Conservation (phyloP, 2,797 vertebrate genomes). For the Mormyrus proboscirostris region DNA sequence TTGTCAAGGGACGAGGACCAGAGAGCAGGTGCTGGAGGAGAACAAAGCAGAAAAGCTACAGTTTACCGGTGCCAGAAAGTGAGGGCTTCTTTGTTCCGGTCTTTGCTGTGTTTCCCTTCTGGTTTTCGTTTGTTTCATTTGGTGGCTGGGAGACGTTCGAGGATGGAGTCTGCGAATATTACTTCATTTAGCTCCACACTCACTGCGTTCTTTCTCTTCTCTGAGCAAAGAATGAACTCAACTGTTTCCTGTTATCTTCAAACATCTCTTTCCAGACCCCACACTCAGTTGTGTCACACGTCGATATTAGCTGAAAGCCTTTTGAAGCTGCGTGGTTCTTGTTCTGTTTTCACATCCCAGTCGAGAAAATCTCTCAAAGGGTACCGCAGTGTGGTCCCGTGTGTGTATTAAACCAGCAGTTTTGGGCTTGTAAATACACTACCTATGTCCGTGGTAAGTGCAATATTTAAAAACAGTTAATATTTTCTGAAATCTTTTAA, state of each 20-base stretch:
- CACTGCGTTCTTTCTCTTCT: background rate
- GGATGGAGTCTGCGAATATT: background rate
- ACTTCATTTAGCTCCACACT: background rate
- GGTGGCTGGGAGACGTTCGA: background rate
- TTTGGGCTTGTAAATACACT: background rate
- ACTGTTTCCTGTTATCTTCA: conserved; percentile 12
- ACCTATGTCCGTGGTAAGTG: background rate
- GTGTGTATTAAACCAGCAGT: background rate
- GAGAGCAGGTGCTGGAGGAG: background rate
- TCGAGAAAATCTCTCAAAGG: background rate
- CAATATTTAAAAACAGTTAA: background rate
- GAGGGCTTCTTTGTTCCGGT: background rate
- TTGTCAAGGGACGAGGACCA: background rate
- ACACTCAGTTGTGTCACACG: background rate
- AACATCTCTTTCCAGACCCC: background rate
- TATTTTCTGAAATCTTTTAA: background rate
- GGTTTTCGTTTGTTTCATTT: background rate
- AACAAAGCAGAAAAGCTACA: background rate
- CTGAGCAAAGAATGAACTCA: background rate
- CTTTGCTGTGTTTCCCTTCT: background rate
- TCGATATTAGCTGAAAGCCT: background rate
- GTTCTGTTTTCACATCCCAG: background rate
- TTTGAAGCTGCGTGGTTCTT: background rate
- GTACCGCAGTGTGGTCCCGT: background rate
- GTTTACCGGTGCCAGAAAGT: background rate